Evolutionary conservation across 2,797 vertebrate genomes (phyloP).

Genomic region (Carcharodon carcharias): DNA sequence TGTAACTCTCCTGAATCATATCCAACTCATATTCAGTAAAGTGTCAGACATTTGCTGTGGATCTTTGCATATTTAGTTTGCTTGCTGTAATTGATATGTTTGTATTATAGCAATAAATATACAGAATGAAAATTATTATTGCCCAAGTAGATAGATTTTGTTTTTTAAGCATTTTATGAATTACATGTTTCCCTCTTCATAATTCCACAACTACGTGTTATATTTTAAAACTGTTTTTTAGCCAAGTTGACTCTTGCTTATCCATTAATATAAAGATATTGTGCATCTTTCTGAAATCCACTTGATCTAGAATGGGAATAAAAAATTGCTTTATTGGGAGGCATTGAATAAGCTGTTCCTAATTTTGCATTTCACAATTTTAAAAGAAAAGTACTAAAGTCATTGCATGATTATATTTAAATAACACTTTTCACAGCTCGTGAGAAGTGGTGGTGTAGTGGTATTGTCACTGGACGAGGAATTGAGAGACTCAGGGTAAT

Average conservation of each 20-base stretch:
- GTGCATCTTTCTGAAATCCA: not conserved
- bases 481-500: too few species aligned
- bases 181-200: not conserved
- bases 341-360: not conserved
- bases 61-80: not conserved
- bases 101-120: not conserved
- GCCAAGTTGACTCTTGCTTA: not conserved
- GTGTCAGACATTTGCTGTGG: not conserved
- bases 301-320: not conserved
- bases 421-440: not conserved
- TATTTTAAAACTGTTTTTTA: not conserved
- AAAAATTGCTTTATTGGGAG: not conserved
- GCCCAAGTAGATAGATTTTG: not conserved
- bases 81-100: too few species aligned
- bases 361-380: not conserved
- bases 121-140: not conserved
- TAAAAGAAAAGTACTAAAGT: not conserved
- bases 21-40: not conserved
- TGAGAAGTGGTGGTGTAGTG: too few species aligned
- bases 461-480: too few species aligned
- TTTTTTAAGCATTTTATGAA: not conserved
- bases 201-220: not conserved
- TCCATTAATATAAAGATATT: not conserved
- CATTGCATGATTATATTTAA: not conserved
- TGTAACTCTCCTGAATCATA: not conserved